Conservation (phyloP, 2,113 vertebrate species). For the Leptosomus discolor region DNA sequence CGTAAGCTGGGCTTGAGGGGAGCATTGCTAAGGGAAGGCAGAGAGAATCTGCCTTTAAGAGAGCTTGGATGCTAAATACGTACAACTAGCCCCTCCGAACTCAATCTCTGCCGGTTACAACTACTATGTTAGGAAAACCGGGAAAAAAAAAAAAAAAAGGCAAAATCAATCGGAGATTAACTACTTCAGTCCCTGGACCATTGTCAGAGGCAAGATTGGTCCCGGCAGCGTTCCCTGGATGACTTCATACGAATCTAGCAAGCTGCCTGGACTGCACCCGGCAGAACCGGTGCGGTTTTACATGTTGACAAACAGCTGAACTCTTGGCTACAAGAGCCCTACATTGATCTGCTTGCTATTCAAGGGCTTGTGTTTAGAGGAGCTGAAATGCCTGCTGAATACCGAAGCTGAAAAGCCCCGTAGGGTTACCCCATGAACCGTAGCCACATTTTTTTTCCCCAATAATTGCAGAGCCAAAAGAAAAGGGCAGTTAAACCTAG, state of each 20-base stretch:
- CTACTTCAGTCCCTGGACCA: neutral
- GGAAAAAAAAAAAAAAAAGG: neutral
- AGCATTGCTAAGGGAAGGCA: neutral
- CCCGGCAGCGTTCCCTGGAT: neutral
- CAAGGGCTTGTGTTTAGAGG: neutral
- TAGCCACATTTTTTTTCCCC: neutral
- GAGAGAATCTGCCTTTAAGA: neutral
- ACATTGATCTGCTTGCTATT: neutral
- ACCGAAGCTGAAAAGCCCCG: neutral
- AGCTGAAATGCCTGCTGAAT: conserved; percentile 16
- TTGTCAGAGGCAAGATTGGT: neutral
- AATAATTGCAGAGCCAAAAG: neutral
- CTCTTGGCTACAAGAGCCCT: neutral
- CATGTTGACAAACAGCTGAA: neutral
- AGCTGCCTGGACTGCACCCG: neutral
- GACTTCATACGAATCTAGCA: neutral
- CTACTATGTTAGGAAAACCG: neutral
- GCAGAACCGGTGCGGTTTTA: neutral
- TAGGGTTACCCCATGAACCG: neutral
- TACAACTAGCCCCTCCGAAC: neutral
- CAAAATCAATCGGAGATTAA: neutral
- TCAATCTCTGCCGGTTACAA: neutral
- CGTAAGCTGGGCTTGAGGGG: neutral
- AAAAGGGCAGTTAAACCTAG: neutral
- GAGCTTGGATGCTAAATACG: neutral